phyloP scores from a whole-genome alignment of 2,888 invertebrate species.

The Malthinus flaveolus region DNA sequence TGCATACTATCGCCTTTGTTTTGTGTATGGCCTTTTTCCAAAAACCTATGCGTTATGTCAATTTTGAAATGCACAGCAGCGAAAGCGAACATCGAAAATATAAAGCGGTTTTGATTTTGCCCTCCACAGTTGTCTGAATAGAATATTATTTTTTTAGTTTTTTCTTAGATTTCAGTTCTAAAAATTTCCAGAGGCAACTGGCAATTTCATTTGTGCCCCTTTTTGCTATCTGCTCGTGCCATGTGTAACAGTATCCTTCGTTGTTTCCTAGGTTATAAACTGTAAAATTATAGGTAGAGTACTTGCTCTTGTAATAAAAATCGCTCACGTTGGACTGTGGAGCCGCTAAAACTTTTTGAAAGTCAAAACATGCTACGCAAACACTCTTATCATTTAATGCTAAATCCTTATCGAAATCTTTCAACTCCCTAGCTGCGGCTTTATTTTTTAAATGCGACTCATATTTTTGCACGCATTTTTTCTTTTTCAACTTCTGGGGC shows the following conservation, averaged over 20 bases:
- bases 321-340: too few species aligned
- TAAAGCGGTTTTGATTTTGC: background rate
- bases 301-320: too few species aligned
- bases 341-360: too few species aligned
- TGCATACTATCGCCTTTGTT: background rate
- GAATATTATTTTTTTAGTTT: too few species aligned
- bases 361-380: constrained; percentile 6
- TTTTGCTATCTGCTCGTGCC: too few species aligned
- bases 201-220: constrained; percentile 7
- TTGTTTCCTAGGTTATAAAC: too few species aligned
- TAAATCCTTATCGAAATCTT: constrained; percentile 5
- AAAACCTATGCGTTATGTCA: background rate
- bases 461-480: constrained; percentile 8
- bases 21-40: background rate
- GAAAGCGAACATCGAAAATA: background rate
- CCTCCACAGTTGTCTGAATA: background rate
- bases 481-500: too few species aligned
- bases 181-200: too few species aligned
- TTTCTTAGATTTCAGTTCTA: background rate
- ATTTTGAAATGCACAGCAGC: background rate
- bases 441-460: background rate
- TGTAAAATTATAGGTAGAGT: too few species aligned
- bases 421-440: constrained; percentile 1
- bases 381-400: too few species aligned
- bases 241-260: too few species aligned